Evolutionary conservation across 2,113 vertebrate genomes (phyloP), one percentile per base, ranked within the genome.

Genomic region (Taxidea taxus): DNA sequence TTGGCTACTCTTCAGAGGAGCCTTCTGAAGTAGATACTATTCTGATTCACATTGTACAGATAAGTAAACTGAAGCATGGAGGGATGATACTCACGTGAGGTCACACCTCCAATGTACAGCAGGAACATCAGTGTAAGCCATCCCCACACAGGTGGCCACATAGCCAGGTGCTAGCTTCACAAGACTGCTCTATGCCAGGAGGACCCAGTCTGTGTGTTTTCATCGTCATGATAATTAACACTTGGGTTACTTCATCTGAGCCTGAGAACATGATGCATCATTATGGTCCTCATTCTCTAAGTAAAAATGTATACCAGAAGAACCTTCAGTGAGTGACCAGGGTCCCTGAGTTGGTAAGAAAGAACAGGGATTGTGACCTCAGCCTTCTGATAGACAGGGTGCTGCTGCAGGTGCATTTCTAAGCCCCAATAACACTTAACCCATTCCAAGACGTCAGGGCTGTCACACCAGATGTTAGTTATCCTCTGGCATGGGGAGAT

Each of bases 161-260:
- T 20, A 15, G 10, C 31, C 10, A 7, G 72, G 10, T 8, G 29
- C 6, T 1, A n/a, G 51, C 34, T 39, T 74, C 42, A 11, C 16
- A 31, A 1, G 0, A 2, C 13, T 27, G 18, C 2, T 14, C 56
- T 13, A 0, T 39, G 18, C 31, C 34, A 47, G n/a, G 14, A 51
- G 20, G 91, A 60, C 37, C 49, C 25, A 14, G 20, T 54, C 37
- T 2, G 8, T 15, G 4, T 21, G 9, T 34, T 84, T 37, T 80
- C 49, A 7, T 85, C 42, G 60, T 18, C 16, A 10, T 77, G 44
- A 27, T 81, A 54, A 25, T 39, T 51, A 78, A 47, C 39, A 72
- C 23, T 23, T 62, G 20, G 21, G 16, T 56, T 72, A 39, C 74
- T 78, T 92, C 11, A 85, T 14, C 86, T 31, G 89, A 39, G 4